Evolutionary conservation across 2,113 vertebrate species (phyloP).

Genomic region (Hylia prasina): DNA sequence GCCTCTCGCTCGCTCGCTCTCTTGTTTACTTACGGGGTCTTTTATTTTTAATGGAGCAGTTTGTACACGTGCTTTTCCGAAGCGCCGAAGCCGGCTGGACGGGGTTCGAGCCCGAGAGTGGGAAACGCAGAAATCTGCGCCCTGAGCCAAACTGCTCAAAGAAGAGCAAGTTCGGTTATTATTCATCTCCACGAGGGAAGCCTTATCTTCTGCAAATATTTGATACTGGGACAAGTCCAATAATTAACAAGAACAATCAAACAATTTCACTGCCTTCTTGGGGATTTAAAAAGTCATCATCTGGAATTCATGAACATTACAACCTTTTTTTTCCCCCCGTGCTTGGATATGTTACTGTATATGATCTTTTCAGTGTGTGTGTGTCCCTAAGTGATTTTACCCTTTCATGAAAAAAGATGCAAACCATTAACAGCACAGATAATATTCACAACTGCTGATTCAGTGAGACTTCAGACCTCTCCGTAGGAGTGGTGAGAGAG

Average conservation of each 20-base stretch:
- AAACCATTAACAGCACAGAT: conserved; percentile 35
- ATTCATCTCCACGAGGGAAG: conserved; percentile 67
- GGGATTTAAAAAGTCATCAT: conserved; percentile 64
- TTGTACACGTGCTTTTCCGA: conserved; percentile 33
- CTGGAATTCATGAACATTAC: conserved; percentile 59
- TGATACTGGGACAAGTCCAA: conserved; percentile 64
- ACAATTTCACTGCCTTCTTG: conserved; percentile 60
- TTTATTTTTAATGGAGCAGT: conserved; percentile 50
- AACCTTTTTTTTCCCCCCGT: background rate
- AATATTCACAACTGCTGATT: conserved; percentile 37
- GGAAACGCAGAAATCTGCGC: conserved; percentile 36
- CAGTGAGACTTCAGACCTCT: conserved; percentile 2
- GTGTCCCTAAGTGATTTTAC: conserved; percentile 49
- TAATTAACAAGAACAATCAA: conserved; percentile 75
- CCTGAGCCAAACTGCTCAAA: conserved; percentile 46
- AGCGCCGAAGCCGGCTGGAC: conserved; percentile 2
- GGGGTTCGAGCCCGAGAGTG: conserved; percentile 23
- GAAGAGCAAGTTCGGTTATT: conserved; percentile 60
- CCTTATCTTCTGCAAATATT: conserved; percentile 74
- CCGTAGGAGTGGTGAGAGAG: background rate
- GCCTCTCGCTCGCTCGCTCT: background rate
- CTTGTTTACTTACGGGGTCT: conserved; percentile 11
- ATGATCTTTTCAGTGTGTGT: background rate
- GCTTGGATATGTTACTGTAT: conserved; percentile 13
- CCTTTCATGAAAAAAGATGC: conserved; percentile 45